Conservation (phyloP, 2,113 vertebrate genomes). For the Dromaius novaehollandiae region DNA sequence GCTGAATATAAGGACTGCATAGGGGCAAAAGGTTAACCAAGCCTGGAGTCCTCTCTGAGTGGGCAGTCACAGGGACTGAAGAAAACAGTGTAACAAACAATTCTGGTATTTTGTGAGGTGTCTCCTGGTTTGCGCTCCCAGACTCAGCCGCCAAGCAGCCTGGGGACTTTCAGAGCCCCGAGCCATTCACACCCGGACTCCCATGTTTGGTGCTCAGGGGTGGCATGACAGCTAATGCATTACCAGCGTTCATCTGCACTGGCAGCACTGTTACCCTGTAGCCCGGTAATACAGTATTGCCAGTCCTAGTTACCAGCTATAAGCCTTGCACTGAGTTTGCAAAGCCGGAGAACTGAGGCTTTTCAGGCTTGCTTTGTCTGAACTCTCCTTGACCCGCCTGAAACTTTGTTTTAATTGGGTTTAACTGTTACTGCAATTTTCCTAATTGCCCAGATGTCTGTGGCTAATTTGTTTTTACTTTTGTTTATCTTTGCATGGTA, state of each 20-base stretch:
- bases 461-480: neutral
- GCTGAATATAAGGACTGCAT: neutral
- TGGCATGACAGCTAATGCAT: fast-evolving
- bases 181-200: neutral
- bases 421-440: neutral
- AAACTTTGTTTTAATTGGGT: neutral
- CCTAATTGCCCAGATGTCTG: neutral
- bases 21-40: neutral
- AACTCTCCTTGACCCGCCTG: neutral
- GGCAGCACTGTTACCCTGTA: neutral
- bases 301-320: neutral
- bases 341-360: neutral
- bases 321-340: neutral
- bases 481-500: neutral
- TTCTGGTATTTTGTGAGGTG: neutral
- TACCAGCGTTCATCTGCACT: neutral
- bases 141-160: neutral
- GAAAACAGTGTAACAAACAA: neutral
- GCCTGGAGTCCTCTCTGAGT: neutral
- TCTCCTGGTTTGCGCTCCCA: neutral
- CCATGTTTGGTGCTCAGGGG: fast-evolving
- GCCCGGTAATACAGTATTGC: neutral
- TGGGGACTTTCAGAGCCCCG: neutral
- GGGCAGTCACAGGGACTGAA: neutral
- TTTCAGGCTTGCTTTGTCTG: neutral